phyloP scores from a whole-genome alignment of 2,797 vertebrate species.

The Gouania willdenowi region DNA sequence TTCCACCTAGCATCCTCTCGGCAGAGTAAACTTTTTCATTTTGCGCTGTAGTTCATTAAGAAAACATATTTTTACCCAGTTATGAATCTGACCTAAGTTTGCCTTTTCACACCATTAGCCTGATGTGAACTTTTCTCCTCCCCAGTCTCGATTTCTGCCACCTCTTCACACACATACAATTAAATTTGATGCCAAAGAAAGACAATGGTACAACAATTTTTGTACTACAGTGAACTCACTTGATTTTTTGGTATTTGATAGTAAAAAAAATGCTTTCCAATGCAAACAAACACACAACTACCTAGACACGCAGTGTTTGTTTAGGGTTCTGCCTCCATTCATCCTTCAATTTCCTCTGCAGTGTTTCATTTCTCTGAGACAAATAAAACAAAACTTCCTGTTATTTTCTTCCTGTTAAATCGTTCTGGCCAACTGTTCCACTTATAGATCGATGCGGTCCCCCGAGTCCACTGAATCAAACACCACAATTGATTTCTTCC shows the following conservation, averaged over 20 bases:
- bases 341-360: constrained; percentile 20
- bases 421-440: constrained; percentile 42
- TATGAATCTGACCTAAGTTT: too few relatives aligned
- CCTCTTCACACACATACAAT: neutral
- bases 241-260: constrained; percentile 39
- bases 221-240: constrained; percentile 13
- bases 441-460: constrained; percentile 55
- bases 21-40: too few relatives aligned
- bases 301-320: constrained; percentile 33
- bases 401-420: constrained; percentile 30
- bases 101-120: constrained; percentile 23
- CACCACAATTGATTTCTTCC: constrained; percentile 63
- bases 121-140: constrained; percentile 32
- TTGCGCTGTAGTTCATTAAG: too few relatives aligned
- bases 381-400: constrained; percentile 25
- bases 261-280: constrained; percentile 49
- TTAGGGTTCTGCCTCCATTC: constrained; percentile 37
- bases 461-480: constrained; percentile 55
- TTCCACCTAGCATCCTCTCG: too few relatives aligned
- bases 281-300: constrained; percentile 31
- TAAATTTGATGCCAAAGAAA: neutral
- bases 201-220: neutral
- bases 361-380: constrained; percentile 25
- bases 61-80: too few relatives aligned
- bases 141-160: constrained; percentile 1